phyloP scores from a whole-genome alignment of 2,888 invertebrate genomes.

The Eurytoma californica region DNA sequence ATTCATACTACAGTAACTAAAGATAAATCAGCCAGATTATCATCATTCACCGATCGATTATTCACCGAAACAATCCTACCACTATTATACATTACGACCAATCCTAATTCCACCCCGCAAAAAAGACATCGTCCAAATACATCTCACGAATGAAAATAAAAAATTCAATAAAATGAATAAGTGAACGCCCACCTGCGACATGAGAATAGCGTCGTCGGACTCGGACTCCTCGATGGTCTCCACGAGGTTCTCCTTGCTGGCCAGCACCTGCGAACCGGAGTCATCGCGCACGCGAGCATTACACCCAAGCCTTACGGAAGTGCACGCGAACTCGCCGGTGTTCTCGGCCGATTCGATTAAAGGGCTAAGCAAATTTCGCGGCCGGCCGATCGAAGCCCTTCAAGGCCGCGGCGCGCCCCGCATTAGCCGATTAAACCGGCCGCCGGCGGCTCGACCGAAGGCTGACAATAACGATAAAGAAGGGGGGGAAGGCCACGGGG shows the following conservation, averaged over 20 bases:
- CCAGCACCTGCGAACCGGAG: conserved; percentile 80
- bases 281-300: not conserved
- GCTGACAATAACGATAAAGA: not conserved
- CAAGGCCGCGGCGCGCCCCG: not conserved
- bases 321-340: too few species aligned
- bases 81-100: too few species aligned
- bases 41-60: too few species aligned
- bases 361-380: not conserved
- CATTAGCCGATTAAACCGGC: conserved; percentile 23
- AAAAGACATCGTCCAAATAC: too few species aligned
- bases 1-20: too few species aligned
- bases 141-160: too few species aligned
- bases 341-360: not conserved
- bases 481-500: not conserved
- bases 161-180: too few species aligned
- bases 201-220: conserved; percentile 85
- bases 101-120: too few species aligned
- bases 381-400: conserved; percentile 33
- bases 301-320: not conserved
- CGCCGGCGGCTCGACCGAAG: not conserved
- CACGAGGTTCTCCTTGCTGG: conserved; percentile 87
- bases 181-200: conserved; percentile 81
- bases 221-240: conserved; percentile 84
- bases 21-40: too few species aligned
- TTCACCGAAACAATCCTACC: too few species aligned